Evolutionary conservation across 2,113 vertebrate species (phyloP), one percentile per base, ranked within the genome.

Genomic region (Seriola quinqueradiata): DNA sequence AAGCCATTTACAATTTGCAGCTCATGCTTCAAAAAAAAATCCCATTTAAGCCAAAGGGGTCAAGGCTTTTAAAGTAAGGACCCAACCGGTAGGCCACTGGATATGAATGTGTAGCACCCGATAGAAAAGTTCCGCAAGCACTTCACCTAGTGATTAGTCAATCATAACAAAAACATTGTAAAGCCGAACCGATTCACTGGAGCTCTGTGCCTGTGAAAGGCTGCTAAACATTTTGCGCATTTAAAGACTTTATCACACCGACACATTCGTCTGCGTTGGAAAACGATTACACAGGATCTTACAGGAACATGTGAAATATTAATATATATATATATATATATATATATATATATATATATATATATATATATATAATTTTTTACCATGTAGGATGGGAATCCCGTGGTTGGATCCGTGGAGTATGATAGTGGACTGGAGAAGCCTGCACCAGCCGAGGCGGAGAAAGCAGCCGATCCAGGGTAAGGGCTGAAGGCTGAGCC

Each of bases 351-450:
- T 28, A 61, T 8, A 59, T 32, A 32, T 61, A 10, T n/a, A 21
- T 7, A 38, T 40, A 1, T 28, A 28, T 28, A 61, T 8, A 59
- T 32, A 32, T 61, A 10, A n/a, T n/a, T n/a, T 95, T 89, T 97
- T 97, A 99, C 98, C 98, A 99, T 97, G 95, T 99, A 99, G 17
- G 97, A 97, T 81, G 98, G 97, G 94, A 99, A 99, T 96, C 97
- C 97, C 54, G 97, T 92, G 42, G 97, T 92, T 0, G 96, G 96
- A 89, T 99, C 98, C 57, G 97, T 94, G 82, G 97, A 95, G 92
- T 98, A 99, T 87, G 97, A 95, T 92, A 99, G 96, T 71, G 98
- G 97, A 87, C 97, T 97, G 92, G 97, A 96, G 95, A 98, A 99
- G 90, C 97, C 97, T 16, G 92, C 86, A 25, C 96, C 95, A 82